Base-by-base conservation (phyloP, 2,797 vertebrate species). In the Meriones psammophilus region DNA sequence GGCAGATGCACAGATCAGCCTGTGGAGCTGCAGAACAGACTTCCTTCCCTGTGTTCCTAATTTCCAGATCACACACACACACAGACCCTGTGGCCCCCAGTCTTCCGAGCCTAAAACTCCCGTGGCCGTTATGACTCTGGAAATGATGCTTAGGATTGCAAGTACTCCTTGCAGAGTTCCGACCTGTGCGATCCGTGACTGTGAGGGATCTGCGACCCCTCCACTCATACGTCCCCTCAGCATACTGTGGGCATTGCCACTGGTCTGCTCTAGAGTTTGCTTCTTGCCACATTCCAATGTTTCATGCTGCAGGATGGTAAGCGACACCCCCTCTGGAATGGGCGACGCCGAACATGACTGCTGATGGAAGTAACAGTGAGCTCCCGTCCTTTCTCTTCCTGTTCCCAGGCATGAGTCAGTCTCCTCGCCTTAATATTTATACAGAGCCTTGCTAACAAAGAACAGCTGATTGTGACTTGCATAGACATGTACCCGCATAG, bases 381-480 rank as follows among this genome's bases (percentile, higher is more conserved):
- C 88, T 58, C 85, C 50, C 7, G 66, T 91, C 54, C 62, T 91
- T 97, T 93, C 33, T 28, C 91, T 91, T 89, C 95, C 92, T 39
- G 69, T 58, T 88, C 95, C 62, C 73, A 88, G 39, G 79, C 22
- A 1, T 95, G 97, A 97, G 92, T 92, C 95, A 81, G 86, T 42
- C 88, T 88, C 69, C 39, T 91, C 0, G 28, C 73, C 92, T 94
- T 62, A 33, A 68, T 96, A 91, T 96, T 96, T 91, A 95, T 60
- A 80, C 87, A 85, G 80, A 95, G 84, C 91, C 91, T 92, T 74
- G 94, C 58, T 85, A 96, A 92, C 83, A 97, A 97, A 96, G 85
- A 95, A 86, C 95, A 97, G 96, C 93, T 97, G 85, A 96, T 92
- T 92, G 92, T 7, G 33, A 95, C 97, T 96, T 97, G 93, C 84